Conservation (phyloP, 2,797 vertebrate genomes). For the Danio aesculapii region DNA sequence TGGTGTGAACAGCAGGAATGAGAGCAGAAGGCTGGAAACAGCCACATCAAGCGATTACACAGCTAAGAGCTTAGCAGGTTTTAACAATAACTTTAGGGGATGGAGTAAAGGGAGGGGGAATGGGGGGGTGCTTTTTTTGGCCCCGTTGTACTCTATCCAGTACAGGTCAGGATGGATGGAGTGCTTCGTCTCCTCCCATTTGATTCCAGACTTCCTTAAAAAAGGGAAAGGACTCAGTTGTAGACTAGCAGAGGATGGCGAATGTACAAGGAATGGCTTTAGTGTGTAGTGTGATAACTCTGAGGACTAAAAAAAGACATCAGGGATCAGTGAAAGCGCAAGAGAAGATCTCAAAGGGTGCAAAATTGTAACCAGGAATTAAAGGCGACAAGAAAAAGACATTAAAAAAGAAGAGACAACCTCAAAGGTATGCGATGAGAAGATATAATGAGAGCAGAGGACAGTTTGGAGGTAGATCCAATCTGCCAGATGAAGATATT, state of each 20-base stretch:
- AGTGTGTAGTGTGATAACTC: background rate
- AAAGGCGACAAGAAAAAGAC: background rate
- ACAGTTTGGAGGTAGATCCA: background rate
- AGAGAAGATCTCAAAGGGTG: conserved; percentile 9
- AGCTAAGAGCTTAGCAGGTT: conserved; percentile 38
- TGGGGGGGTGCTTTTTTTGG: background rate
- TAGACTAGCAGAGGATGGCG: background rate
- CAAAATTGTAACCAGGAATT: background rate
- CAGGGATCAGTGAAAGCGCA: background rate
- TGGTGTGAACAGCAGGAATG: conserved; percentile 39
- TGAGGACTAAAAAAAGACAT: background rate
- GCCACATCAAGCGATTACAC: conserved; percentile 47
- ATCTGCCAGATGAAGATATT: conserved; percentile 17
- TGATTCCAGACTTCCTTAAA: conserved; percentile 37
- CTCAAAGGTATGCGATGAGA: background rate
- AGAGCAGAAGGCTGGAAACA: conserved; percentile 31
- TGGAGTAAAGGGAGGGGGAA: background rate
- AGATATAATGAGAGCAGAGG: background rate
- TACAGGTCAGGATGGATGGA: conserved; percentile 42
- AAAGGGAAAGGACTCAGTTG: conserved; percentile 5
- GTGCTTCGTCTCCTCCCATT: conserved; percentile 31
- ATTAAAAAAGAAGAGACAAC: background rate
- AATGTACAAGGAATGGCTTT: background rate
- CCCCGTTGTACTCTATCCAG: conserved; percentile 8
- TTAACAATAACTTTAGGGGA: conserved; percentile 28